phyloP scores from a whole-genome alignment of 2,113 vertebrate genomes.

The Bagarius yarrelli region DNA sequence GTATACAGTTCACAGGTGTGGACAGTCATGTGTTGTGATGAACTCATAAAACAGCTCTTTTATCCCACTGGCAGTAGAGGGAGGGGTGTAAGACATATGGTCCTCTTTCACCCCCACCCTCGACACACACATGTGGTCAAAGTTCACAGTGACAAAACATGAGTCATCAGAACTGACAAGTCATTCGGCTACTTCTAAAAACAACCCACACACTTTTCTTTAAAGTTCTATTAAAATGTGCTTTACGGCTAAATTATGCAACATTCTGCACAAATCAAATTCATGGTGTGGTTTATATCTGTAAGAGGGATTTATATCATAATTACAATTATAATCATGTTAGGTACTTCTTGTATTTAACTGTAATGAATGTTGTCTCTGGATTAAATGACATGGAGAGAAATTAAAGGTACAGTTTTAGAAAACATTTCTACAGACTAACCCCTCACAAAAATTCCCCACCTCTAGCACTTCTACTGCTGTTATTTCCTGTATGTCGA shows the following conservation, averaged over 20 bases:
- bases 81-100: neutral
- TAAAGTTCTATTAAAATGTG: neutral
- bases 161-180: conserved; percentile 22
- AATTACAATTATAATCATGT: neutral
- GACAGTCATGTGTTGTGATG: neutral
- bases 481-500: too few relatives aligned
- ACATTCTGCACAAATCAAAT: neutral
- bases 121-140: neutral
- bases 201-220: neutral
- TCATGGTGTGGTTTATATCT: neutral
- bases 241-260: neutral
- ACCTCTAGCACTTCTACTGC: too few relatives aligned
- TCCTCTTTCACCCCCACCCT: neutral
- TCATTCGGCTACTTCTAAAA: neutral
- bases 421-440: too few relatives aligned
- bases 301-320: neutral
- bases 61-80: conserved; percentile 6
- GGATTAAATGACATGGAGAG: neutral
- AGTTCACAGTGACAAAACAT: conserved; percentile 24
- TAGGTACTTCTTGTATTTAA: neutral
- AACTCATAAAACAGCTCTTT: neutral
- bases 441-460: too few relatives aligned
- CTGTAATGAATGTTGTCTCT: neutral
- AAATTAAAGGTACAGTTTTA: neutral
- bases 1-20: conserved; percentile 18